Evolutionary conservation across 2,888 invertebrate genomes (phyloP), one percentile per base, ranked within the genome.

Genomic region (Pollenia amentaria): DNA sequence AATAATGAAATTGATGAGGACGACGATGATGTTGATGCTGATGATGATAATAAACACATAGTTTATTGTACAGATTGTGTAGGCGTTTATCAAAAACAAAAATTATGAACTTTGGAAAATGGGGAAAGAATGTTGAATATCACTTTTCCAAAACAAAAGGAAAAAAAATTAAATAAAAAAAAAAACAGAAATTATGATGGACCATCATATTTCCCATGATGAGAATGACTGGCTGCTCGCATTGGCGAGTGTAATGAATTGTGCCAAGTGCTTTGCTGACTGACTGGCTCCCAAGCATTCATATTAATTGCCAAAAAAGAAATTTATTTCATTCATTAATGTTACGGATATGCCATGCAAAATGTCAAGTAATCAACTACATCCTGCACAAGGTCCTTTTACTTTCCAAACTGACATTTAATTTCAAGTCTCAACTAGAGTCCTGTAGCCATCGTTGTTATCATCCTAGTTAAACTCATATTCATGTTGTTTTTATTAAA

Each of bases 271-370:
- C 64, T 83, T 64, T 77, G 48, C 65, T 78, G 40, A 64, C 51
- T 64, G 44, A 4, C 62, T 70, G 55, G 21, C 70, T 76, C 29
- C 48, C 12, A 2, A 46, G 29, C 29, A 14, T 29, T 46, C 73
- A 60, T 90, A 92, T 92, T 92, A 92, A 92, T 92, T 92, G 92
- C 89, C 91, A 90, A 91, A 87, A 92, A 92, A 91, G 89, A 92
- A 91, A 92, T 92, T 91, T 92, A 92, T 92, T 91, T 91, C 90
- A 82, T 91, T 92, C 92, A 92, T 92, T 92, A 92, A 89, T 89
- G 79, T 89, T 89, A 88, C 89, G 87, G 89, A 89, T 88, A 87
- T 88, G 89, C 90, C 91, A 91, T 90, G 91, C 91, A 88, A 91
- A 90, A 91, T 91, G 92, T 92, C 92, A 92, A 90, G 91, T 89